Conservation (phyloP, 2,113 vertebrate genomes). For the Tragelaphus imberbis region DNA sequence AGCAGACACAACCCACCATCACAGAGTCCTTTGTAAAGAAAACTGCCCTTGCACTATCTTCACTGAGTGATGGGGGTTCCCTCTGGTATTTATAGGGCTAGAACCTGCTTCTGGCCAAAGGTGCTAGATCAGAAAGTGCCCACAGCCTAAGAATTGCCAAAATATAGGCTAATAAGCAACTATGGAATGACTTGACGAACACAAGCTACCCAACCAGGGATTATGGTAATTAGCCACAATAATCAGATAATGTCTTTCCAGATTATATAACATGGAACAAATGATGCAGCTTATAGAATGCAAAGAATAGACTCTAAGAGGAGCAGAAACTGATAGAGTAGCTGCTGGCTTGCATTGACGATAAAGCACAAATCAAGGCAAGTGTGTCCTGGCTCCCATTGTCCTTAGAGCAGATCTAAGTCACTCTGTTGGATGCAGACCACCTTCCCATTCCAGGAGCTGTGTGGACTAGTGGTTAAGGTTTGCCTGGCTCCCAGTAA, state of each 20-base stretch:
- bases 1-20: neutral
- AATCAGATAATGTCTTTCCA: neutral
- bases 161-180: neutral
- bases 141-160: neutral
- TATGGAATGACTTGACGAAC: neutral
- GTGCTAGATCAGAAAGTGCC: neutral
- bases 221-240: neutral
- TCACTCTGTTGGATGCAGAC: neutral
- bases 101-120: neutral
- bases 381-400: fast-evolving
- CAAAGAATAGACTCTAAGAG: neutral
- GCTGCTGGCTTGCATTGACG: neutral
- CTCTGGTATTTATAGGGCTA: neutral
- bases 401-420: neutral
- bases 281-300: fast-evolving
- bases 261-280: neutral
- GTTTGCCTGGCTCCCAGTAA: neutral
- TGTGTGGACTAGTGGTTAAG: neutral
- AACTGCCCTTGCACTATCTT: too few relatives aligned
- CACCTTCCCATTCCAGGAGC: neutral
- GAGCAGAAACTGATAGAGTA: neutral
- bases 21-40: neutral
- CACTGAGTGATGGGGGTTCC: neutral
- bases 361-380: neutral
- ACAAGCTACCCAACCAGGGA: neutral